phyloP scores from a whole-genome alignment of 2,113 vertebrate species.

The Plotosus lineatus region DNA sequence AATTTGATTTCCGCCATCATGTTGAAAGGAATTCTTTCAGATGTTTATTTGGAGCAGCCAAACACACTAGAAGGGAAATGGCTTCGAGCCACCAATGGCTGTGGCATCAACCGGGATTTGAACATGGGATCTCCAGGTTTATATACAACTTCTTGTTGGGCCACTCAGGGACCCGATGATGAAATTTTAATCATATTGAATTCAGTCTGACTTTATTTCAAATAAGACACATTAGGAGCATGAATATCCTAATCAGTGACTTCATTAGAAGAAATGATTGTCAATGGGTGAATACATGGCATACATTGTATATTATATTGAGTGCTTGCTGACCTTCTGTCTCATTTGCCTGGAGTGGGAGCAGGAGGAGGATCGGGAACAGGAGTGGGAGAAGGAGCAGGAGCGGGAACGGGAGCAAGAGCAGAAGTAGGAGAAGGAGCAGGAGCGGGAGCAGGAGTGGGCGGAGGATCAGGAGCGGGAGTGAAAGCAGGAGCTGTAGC shows the following conservation, averaged over 20 bases:
- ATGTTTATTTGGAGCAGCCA: too few species aligned
- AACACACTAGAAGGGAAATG: too few species aligned
- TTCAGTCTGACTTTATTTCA: background rate
- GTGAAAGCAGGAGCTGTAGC: too few species aligned
- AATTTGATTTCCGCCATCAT: too few species aligned
- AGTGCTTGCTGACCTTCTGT: background rate
- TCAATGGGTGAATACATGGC: background rate
- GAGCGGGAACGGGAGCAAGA: too few species aligned
- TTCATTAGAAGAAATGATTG: background rate
- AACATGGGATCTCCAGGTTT: too few species aligned
- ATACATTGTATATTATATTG: background rate
- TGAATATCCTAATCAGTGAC: background rate
- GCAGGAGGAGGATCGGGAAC: background rate
- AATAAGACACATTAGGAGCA: background rate
- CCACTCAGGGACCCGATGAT: too few species aligned
- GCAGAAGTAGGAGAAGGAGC: background rate
- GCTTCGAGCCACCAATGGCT: too few species aligned
- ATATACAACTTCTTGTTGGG: too few species aligned
- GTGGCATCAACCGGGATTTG: background rate
- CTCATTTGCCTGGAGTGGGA: background rate
- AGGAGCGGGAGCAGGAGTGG: constrained; percentile 2
- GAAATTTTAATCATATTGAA: background rate
- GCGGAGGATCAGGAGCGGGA: too few species aligned
- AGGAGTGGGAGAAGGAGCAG: too few species aligned
- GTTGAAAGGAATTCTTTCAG: too few species aligned